Evolutionary conservation across 2,797 vertebrate genomes (phyloP), one percentile per base, ranked within the genome.

Genomic region (Diplodus sargus): DNA sequence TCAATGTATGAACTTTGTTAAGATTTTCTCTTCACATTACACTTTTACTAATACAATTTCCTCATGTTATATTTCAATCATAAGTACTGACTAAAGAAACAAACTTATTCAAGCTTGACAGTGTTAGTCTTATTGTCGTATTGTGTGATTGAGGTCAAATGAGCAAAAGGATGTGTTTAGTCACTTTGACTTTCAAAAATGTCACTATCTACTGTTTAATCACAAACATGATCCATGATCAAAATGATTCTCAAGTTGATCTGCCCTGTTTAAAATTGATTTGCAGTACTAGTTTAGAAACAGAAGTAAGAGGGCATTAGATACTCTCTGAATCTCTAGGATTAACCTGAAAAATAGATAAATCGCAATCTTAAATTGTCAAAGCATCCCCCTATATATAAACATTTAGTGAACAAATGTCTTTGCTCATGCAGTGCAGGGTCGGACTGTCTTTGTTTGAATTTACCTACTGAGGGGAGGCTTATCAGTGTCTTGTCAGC

Each of bases 401-500:
- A 34, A 34, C 34, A 34, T 34, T 34, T 17, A 39, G 4, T 53
- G 3, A 16, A 59, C 18, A 66, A 15, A 51, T 28, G 56, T 5
- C 28, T 30, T 22, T 30, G 22, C 43, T 45, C 1, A 23, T 47
- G 25, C 5, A 16, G 25, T 22, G 18, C 11, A 25, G 30, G 58
- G 42, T 22, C 25, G 13, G 23, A 51, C 52, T 25, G 14, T 47
- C 71, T 60, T 39, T 42, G 11, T 72, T 47, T 76, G 25, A 14
- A 61, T 30, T 45, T 53, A 5, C 22, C 48, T 48, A 23, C 61
- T 23, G 34, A 34, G 34, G 54, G 48, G 43, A 57, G 61, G 20
- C 18, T 47, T 39, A 59, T 57, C 52, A 22, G 34, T 54, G 56
- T 58, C 45, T 52, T 54, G 20, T 70, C 64, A 63, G 52, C 17